Base-by-base conservation (phyloP, 2,797 vertebrate species). In the Pristis pectinata region DNA sequence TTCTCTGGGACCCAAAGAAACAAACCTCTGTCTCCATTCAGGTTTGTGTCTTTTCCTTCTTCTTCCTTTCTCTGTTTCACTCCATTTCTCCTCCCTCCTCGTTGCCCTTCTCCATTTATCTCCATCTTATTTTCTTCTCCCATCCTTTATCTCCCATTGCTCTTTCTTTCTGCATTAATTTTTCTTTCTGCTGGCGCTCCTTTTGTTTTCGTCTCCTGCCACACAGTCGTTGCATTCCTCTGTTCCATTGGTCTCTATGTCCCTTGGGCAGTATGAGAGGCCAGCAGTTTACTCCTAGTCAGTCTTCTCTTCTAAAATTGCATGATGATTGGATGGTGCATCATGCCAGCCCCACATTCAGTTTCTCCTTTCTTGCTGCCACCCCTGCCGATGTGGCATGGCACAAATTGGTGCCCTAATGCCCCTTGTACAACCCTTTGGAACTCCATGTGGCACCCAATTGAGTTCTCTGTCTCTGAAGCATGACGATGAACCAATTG, bases 1-100 rank as follows among this genome's bases (percentile, higher is more conserved):
- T 96, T 94, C 95, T 96, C 7, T 96, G 95, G 96, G 96, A 96
- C 44, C 95, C 95, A 0, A 95, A 93, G 22, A 96, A 95, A 94
- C 95, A 95, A 95, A 96, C 96, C 7, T 96, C 96, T 30, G 94
- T 96, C 56, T 96, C 96, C 79, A 94, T 96, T 74, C 95, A 96
- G 95, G 96, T 96, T 94, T 96, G 87, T 91, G 87, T 91, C 87
- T 41, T 41, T 61, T 41, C 59, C 15, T 61, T 9, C 17, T 41
- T 56, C 17, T 41, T 85, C 8, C 83, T 15, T 34, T 56, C 22
- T 85, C 53, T 53, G 3, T 27, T 83, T n/a, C 83, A n/a, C 30
- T 87, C 87, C n/a, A 37, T 11, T 37, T 64, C n/a, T 37, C 15
- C 61, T 34, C 34, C 34, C 17, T 15, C 15, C 34, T 41, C 0